Conservation (phyloP, 2,113 vertebrate genomes). For the Sinocyclocheilus grahami region DNA sequence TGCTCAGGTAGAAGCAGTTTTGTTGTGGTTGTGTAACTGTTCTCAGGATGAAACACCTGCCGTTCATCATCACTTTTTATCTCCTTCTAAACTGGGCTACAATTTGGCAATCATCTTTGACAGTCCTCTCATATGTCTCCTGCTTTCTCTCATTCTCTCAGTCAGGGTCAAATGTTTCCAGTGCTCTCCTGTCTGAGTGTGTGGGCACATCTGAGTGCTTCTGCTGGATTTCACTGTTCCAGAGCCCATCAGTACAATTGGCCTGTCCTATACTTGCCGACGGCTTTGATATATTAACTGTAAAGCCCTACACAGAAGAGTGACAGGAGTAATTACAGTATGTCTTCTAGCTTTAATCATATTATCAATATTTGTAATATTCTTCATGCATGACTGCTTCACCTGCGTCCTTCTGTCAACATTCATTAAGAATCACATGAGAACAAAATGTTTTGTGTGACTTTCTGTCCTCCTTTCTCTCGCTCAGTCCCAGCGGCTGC, state of each 20-base stretch:
- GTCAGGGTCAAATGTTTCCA: slow-evolving; percentile 10
- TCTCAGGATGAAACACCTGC: background rate
- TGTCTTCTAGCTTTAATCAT: background rate
- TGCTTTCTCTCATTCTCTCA: background rate
- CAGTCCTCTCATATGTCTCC: background rate
- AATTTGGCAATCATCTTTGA: slow-evolving; percentile 21
- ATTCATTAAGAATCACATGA: background rate
- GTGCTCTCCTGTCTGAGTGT: slow-evolving; percentile 11
- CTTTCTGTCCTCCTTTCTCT: background rate
- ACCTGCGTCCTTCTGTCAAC: background rate
- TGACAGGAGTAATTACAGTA: background rate
- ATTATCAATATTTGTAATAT: background rate
- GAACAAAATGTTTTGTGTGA: background rate
- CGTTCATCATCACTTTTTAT: background rate
- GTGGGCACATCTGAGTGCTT: background rate
- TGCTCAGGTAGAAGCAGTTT: too few species aligned
- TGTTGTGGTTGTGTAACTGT: background rate
- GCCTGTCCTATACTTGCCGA: background rate
- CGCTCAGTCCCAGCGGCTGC: background rate
- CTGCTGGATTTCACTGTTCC: background rate
- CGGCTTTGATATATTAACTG: background rate
- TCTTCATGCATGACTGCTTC: background rate
- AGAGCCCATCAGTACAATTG: background rate
- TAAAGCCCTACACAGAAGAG: background rate
- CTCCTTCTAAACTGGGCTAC: background rate